These are phyloP conservation scores for Polymixis flavicincta DNA, from an alignment of 2,888 invertebrate genomes.

Conservation along the genomic window DNA sequence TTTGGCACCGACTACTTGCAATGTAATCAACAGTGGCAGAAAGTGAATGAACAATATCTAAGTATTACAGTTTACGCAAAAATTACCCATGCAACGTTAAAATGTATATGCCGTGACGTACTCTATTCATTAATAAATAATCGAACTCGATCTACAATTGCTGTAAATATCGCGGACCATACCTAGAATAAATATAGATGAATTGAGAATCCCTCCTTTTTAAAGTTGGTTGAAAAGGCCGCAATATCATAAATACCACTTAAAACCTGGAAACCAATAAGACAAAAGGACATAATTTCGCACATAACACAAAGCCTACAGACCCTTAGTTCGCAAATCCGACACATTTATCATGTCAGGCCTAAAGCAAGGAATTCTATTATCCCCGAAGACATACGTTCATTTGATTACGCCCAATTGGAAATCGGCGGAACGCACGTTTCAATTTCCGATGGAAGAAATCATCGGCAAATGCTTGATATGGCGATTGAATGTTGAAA, in stretches of 20 bases:
- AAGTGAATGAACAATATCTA: no score
- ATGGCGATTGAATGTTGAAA: constrained; percentile 19
- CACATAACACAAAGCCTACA: constrained; percentile 45
- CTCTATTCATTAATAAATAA: no score
- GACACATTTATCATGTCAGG: constrained; percentile 63
- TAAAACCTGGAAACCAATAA: constrained; percentile 22
- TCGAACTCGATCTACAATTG: no score
- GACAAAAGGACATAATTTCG: constrained; percentile 31
- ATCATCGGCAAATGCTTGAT: constrained; percentile 42
- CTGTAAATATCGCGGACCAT: no score
- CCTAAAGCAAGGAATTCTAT: constrained; percentile 63
- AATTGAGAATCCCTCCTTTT: no score
- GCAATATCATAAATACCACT: constrained; percentile 10
- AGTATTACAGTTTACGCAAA: no score
- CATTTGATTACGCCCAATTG: constrained; percentile 64
- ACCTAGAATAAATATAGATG: no score
- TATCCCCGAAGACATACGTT: constrained; percentile 63
- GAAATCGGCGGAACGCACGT: constrained; percentile 57
- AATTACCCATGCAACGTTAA: no score
- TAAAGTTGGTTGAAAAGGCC: no score
- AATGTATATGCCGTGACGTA: no score
- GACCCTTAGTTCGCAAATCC: constrained; percentile 48
- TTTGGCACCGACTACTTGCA: no score
- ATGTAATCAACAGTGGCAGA: no score
- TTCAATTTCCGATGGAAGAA: constrained; percentile 60